Evolutionary conservation across 2,888 invertebrate species (phyloP).

Genomic region (Ichneumoninae sp.): DNA sequence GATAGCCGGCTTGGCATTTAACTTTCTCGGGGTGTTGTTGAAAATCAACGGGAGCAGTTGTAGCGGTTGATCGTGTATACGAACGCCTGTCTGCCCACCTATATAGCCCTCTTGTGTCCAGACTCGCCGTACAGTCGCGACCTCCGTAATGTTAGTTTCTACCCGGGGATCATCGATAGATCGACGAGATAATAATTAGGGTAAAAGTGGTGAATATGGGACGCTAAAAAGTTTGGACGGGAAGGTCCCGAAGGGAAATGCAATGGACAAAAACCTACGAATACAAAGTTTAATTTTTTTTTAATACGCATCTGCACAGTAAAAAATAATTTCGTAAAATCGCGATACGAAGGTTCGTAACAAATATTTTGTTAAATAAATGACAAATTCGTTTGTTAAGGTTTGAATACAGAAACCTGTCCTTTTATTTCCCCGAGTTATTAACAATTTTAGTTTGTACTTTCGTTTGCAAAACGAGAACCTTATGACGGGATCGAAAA

Average conservation of each 20-base stretch:
- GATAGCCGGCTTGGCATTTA: conserved; percentile 76
- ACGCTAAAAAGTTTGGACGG: background rate
- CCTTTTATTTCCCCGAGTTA: too few species aligned
- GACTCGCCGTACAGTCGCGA: background rate
- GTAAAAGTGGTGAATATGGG: background rate
- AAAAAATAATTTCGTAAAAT: too few species aligned
- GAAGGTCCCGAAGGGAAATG: background rate
- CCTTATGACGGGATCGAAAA: too few species aligned
- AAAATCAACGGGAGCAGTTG: conserved; percentile 52
- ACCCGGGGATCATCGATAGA: background rate
- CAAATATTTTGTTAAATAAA: too few species aligned
- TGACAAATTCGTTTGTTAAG: too few species aligned
- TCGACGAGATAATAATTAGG: conserved; percentile 1
- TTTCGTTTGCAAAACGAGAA: too few species aligned
- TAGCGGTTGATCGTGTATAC: conserved; percentile 40
- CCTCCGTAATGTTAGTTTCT: background rate
- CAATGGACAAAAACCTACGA: background rate
- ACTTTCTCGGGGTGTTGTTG: conserved; percentile 65
- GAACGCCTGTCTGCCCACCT: conserved; percentile 14
- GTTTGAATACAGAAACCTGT: too few species aligned
- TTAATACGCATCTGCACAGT: too few species aligned
- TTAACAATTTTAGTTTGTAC: too few species aligned
- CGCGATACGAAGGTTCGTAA: too few species aligned
- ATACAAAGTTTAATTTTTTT: too few species aligned
- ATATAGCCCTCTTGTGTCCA: background rate